Evolutionary conservation across 1,140 invertebrate species (phyloP), one percentile per base, ranked within the genome.

Genomic region (Anastatus disparis): DNA sequence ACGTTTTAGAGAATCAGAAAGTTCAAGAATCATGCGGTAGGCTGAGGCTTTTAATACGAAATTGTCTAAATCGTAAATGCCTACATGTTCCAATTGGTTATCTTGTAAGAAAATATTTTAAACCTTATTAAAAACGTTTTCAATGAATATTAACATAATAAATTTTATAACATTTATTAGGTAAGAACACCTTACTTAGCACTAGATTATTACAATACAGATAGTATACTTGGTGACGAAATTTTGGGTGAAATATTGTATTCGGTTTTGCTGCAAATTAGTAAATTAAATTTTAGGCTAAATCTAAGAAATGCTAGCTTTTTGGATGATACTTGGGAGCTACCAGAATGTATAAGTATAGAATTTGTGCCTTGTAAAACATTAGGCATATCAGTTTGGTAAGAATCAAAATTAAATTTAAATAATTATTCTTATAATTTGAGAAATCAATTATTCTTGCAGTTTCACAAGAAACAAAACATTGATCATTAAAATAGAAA

Each of bases 181-280:
- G 68, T 81, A 53, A 80, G 77, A 67, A 79, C 76, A 62, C 75
- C 77, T 35, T 74, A 75, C 62, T 75, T 84, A 72, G 75, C 78
- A 26, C 66, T 65, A 50, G 72, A 80, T 44, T 84, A 79, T 77
- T 85, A 85, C 46, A 71, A 77, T 24, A 35, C 65, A 6, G 72
- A 80, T 26, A 84, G 83, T 73, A 87, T 89, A 56, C 67, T 88
- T 29, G 88, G 88, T 15, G 86, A 90, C 79, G 87, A 89, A 78
- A 90, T 90, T 71, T 72, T 90, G 22, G 81, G 85, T 1, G 86
- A 90, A 80, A 90, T 90, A 75, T 83, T 90, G 56, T 66, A 89
- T 52, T 90, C 89, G 0, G 87, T 89, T 35, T 78, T 90, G 26
- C 73, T 87, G 62, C 88, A 89, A 82, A 85, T 87, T 50, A 84